Percentiles rank a stretch among this genome's conserved stretches.
Evolutionary conservation across 2,888 invertebrate genomes (phyloP).

Genomic region (Willowsia nigromaculata): DNA sequence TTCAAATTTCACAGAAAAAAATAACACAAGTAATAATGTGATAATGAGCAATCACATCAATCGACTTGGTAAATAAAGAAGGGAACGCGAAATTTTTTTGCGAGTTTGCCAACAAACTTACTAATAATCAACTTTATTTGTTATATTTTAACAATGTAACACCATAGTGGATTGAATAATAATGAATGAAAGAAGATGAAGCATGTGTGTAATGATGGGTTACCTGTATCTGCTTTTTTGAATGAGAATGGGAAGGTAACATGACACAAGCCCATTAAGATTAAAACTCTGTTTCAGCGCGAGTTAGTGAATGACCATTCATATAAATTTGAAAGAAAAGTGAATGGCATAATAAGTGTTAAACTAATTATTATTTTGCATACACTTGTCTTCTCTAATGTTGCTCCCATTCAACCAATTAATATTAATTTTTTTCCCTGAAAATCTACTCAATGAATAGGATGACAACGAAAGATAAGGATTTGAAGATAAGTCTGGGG

Average conservation of each 20-base stretch:
- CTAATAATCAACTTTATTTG: not conserved
- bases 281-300: not conserved
- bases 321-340: not conserved
- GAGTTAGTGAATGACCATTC: not conserved
- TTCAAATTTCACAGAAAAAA: not conserved
- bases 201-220: slow-evolving; percentile 14
- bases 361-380: not conserved
- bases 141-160: not conserved
- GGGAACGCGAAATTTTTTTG: not conserved
- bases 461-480: not conserved
- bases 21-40: not conserved
- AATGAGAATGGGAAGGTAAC: slow-evolving; percentile 10
- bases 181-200: not conserved
- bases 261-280: slow-evolving; percentile 19
- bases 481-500: not conserved
- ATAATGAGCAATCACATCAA: not conserved
- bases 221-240: not conserved
- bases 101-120: not conserved
- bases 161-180: not conserved
- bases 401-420: not conserved
- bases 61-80: not conserved
- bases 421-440: not conserved
- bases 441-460: not conserved
- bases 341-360: not conserved
- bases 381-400: not conserved